Evolutionary conservation across 2,113 vertebrate species (phyloP).

Genomic region (Hirundichthys speculiger): DNA sequence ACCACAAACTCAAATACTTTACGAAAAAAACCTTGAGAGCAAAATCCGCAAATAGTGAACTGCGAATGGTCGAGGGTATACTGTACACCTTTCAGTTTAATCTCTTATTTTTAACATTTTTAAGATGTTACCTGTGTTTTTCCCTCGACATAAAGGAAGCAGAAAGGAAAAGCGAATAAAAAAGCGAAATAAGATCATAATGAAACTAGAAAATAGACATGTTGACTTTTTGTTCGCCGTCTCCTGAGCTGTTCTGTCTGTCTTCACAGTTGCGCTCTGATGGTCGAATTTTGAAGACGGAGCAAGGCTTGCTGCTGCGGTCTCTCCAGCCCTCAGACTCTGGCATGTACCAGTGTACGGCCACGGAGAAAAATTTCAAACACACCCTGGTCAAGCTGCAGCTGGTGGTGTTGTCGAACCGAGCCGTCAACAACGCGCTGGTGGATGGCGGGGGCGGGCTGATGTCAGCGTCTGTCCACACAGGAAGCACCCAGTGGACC

Average conservation of each 20-base stretch:
- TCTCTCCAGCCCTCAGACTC: slow-evolving; percentile 90
- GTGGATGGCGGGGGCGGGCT: slow-evolving; percentile 80
- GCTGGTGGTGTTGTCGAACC: slow-evolving; percentile 88
- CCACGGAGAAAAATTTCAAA: slow-evolving; percentile 98
- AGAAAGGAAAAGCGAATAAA: too few species aligned
- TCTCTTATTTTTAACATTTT: too few species aligned
- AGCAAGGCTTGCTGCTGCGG: slow-evolving; percentile 91
- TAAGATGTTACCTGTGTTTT: too few species aligned
- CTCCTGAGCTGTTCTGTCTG: neutral
- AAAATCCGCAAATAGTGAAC: too few species aligned
- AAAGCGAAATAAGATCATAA: too few species aligned
- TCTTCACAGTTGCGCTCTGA: slow-evolving; percentile 87
- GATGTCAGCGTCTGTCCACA: slow-evolving; percentile 58
- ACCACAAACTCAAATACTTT: too few species aligned
- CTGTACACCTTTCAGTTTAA: too few species aligned
- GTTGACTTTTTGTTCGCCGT: neutral
- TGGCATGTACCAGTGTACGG: slow-evolving; percentile 92
- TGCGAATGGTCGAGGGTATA: too few species aligned
- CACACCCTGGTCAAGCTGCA: slow-evolving; percentile 91
- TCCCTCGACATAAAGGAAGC: too few species aligned
- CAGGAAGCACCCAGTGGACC: slow-evolving; percentile 80
- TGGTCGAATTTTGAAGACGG: slow-evolving; percentile 90
- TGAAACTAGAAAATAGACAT: too few species aligned
- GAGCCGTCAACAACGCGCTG: slow-evolving; percentile 88
- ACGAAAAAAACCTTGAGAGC: too few species aligned